Base-by-base conservation (phyloP, 2,113 vertebrate genomes). In the Australoheros scitulus region DNA sequence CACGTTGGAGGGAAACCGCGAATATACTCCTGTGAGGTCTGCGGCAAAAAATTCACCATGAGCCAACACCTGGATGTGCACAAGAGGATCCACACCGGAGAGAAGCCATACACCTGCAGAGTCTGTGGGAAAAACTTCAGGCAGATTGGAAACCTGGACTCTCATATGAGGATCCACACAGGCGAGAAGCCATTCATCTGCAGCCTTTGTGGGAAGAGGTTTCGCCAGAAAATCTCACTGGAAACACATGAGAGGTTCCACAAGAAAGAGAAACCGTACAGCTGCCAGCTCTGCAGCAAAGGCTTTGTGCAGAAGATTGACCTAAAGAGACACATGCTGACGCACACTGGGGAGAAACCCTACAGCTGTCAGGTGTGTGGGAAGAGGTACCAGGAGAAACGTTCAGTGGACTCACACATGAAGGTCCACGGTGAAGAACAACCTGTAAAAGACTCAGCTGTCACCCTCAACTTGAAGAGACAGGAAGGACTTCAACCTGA, bases 231-330 rank as follows among this genome's bases (percentile, higher is more conserved):
- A 61, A 89, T 90, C 26, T 92, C 92, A 0, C 89, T 94, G 61
- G 95, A 95, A 52, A 96, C 96, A 10, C 97, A 97, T 1, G 95
- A 96, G 79, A 89, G 95, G 14, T 95, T 96, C 50, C 96, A 97
- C 87, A 92, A 92, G 29, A 92, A 94, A 36, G 92, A 93, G 38
- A 87, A 90, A n/a, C 72, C 72, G 0, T 90, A 87, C 29, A 24
- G 60, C 61, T 95, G 93, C 61, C 87, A 58, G 60, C 63, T 87
- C 10, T 95, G 94, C 81, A 76, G 29, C 57, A 94, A 94, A 68
- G 75, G 87, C 80, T 95, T 95, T 0, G 88, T 90, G 8, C 93
- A 93, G 57, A 95, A 93, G 88, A 88, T 89, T 0, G 91, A 92
- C 82, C 82, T 95, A 26, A 90, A 90, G 36, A 80, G 84, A 18